phyloP scores from a whole-genome alignment of 2,113 vertebrate species.

The Panurus biarmicus region DNA sequence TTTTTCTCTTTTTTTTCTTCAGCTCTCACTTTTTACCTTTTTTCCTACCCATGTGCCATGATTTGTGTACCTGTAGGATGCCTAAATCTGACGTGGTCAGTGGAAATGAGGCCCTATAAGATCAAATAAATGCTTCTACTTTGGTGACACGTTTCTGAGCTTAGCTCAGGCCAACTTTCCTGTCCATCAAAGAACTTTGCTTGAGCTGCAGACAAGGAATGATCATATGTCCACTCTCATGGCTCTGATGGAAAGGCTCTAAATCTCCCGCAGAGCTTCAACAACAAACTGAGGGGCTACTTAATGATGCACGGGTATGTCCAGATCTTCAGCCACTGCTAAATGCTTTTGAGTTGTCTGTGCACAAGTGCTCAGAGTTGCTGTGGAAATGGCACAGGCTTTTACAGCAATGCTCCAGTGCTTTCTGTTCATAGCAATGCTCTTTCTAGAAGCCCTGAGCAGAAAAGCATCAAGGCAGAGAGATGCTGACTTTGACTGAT shows the following conservation, averaged over 20 bases:
- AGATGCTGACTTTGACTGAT: not conserved
- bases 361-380: not conserved
- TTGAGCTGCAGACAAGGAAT: not conserved
- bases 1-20: not conserved
- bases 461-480: not conserved
- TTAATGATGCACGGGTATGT: not conserved
- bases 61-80: not conserved
- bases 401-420: not conserved
- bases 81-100: not conserved
- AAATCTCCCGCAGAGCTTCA: not conserved
- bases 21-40: not conserved
- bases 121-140: not conserved
- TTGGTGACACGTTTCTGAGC: not conserved
- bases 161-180: not conserved
- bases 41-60: not conserved
- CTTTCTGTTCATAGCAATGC: not conserved
- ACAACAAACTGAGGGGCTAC: not conserved
- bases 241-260: not conserved
- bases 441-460: not conserved
- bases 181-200: not conserved
- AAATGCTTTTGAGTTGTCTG: not conserved
- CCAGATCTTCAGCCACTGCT: not conserved
- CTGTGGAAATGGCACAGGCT: not conserved
- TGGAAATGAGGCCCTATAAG: not conserved
- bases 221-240: not conserved